A percentile compares a stretch with the other conserved stretches of the same genome.
phyloP scores from a whole-genome alignment of 2,113 vertebrate genomes.

The Saguinus imperator region DNA sequence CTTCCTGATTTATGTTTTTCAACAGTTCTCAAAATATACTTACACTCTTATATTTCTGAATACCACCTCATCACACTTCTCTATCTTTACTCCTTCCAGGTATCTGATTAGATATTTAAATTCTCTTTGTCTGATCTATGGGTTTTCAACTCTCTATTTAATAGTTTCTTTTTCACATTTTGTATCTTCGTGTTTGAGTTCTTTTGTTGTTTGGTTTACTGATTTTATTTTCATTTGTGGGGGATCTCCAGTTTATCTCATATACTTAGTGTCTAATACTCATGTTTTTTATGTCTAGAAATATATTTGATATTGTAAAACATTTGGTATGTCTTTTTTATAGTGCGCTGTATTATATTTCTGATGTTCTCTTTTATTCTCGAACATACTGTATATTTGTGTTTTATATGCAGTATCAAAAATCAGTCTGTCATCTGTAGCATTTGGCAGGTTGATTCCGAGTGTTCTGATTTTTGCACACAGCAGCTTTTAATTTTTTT shows the following conservation, averaged over 20 bases:
- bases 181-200: not conserved
- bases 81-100: not conserved
- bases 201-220: not conserved
- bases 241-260: not conserved
- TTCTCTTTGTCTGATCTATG: not conserved
- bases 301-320: not conserved
- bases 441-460: not conserved
- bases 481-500: not conserved
- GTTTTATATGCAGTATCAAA: not conserved
- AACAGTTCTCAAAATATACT: not conserved
- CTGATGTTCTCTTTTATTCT: not conserved
- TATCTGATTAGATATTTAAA: not conserved
- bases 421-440: not conserved
- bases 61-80: not conserved
- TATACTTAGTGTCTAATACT: not conserved
- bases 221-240: not conserved
- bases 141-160: not conserved
- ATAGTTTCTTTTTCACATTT: not conserved
- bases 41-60: not conserved
- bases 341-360: not conserved
- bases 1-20: not conserved
- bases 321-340: not conserved
- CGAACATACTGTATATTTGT: not conserved
- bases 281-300: not conserved
- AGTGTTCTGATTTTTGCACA: not conserved